Base-by-base conservation (phyloP, 2,888 invertebrate species). In the Campoplex nolae region DNA sequence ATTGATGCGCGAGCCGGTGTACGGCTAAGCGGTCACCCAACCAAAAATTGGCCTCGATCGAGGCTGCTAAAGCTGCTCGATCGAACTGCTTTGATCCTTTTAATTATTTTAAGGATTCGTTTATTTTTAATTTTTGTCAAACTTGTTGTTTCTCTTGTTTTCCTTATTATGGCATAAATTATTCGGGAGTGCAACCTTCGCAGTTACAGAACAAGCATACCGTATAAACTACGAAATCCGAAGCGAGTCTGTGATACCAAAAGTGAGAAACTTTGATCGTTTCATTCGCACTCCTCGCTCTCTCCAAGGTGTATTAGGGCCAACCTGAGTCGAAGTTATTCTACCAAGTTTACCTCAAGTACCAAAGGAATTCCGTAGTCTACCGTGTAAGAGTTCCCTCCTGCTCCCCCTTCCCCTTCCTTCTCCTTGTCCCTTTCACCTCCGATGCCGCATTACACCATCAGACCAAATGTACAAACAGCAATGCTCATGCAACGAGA, bases 181-280 rank as follows among this genome's bases (percentile, higher is more conserved):
- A 58, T 16, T 28, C 71, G 48, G 28, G 48, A 48, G 32, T 7
- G 28, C 51, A 51, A 48, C 0, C 23, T 48, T 68, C 42, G 42
- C 3, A 45, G 45, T 45, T 51, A 1, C 23, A 16, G 58, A 58
- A 54, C n/a, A 9, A 9, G 32, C 42, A 68, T 16, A 75, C n/a
- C 51, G 16, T 38, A 38, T 38, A 6, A 38, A 3, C 38, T 3
- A 38, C 32, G 76, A 71, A 68, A 83, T 23, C 42, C 38, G 54
- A 67, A 67, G 74, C 42, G 38, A 54, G 67, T 62, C 71, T 54
- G 71, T 42, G 73, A 65, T n/a, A 65, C 73, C 65, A 42, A 42
- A 75, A 78, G 51, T 70, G 75, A 70, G 83, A 86, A 86, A 86
- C 86, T 83, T 86, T 75, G 83, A 86, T 86, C 79, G 75, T 76